phyloP scores from a whole-genome alignment of 2,797 vertebrate genomes.

The Clarias pachynema region DNA sequence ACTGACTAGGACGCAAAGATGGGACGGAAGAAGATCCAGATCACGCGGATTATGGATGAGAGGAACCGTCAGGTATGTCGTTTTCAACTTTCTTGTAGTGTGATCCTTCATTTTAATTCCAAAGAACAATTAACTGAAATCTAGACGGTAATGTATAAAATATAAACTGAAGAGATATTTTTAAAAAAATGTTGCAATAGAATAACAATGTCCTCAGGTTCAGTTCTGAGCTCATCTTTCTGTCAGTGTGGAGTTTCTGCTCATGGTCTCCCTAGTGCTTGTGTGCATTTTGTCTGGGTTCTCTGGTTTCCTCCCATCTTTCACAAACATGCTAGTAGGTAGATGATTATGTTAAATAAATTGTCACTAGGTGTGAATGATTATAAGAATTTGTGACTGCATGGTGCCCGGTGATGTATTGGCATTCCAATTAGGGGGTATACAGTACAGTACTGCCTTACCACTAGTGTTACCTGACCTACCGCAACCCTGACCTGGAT shows the following conservation, averaged over 20 bases:
- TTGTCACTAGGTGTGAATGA: neutral
- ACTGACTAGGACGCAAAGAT: constrained; percentile 83
- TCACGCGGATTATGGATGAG: constrained; percentile 99
- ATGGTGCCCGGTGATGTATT: neutral
- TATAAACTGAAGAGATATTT: neutral
- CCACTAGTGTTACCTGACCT: neutral
- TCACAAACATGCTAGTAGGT: neutral
- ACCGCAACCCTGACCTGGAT: neutral
- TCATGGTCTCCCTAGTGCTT: neutral
- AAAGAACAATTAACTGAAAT: neutral
- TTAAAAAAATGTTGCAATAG: neutral
- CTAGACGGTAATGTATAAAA: no score
- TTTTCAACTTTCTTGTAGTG: neutral
- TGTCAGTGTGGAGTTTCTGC: neutral
- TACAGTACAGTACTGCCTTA: neutral
- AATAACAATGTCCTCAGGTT: neutral
- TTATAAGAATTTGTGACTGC: neutral
- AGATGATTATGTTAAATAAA: neutral
- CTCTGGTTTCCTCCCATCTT: neutral
- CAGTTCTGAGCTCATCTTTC: no score
- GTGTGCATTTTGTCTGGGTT: neutral
- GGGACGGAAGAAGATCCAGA: constrained; percentile 99
- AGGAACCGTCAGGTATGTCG: constrained; percentile 93
- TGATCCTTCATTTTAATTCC: neutral
- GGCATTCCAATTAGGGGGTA: neutral